phyloP scores from a whole-genome alignment of 2,888 invertebrate genomes.

The Boloria selene region DNA sequence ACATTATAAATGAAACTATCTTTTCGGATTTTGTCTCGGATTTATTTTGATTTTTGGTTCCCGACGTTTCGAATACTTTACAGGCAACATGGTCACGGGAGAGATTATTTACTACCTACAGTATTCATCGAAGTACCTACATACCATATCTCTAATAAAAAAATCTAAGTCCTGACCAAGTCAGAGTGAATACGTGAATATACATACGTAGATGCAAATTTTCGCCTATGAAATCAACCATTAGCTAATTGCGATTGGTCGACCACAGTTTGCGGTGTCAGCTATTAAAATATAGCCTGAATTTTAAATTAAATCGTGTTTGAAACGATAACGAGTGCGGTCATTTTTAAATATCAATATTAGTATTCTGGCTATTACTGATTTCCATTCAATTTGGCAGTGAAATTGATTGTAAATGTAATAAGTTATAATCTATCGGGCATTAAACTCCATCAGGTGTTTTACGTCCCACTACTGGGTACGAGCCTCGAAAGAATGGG shows the following conservation, averaged over 20 bases:
- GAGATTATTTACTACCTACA: too few species aligned
- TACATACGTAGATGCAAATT: not conserved
- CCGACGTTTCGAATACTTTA: too few species aligned
- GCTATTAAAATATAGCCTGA: conserved; percentile 25
- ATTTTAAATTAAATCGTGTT: conserved; percentile 27
- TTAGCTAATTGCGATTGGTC: conserved; percentile 59
- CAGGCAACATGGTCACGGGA: too few species aligned
- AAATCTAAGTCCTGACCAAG: not conserved
- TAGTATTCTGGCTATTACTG: conserved; percentile 9
- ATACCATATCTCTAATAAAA: not conserved
- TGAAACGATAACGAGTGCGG: conserved; percentile 18
- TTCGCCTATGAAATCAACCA: conserved; percentile 43
- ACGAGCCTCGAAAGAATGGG: too few species aligned
- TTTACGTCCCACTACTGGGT: too few species aligned
- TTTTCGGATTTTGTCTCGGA: too few species aligned
- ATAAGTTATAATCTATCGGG: not conserved
- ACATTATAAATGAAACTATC: too few species aligned
- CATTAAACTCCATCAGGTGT: not conserved
- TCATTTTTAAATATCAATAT: conserved; percentile 15
- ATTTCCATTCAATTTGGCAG: not conserved
- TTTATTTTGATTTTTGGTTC: too few species aligned
- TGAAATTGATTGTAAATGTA: not conserved
- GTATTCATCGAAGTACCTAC: too few species aligned
- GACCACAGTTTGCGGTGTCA: conserved; percentile 40
- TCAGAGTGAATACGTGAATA: not conserved